Percentiles rank a stretch among this genome's conserved stretches.
Evolutionary conservation across 2,113 vertebrate species (phyloP).

Genomic region (Callipepla squamata): DNA sequence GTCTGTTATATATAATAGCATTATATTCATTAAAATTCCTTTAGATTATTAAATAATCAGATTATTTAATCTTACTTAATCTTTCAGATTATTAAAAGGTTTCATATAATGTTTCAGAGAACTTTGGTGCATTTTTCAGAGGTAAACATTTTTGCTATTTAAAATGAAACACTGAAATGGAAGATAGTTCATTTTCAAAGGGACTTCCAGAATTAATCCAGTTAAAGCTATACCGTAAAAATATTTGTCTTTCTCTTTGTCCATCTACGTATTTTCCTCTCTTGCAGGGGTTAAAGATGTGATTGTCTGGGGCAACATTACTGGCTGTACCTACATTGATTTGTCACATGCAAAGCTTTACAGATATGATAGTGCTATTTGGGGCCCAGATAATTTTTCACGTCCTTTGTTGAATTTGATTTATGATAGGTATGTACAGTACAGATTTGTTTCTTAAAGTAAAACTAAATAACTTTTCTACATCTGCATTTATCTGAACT

Average conservation of each 20-base stretch:
- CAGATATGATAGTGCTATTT: constrained; percentile 80
- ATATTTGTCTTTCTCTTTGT: not conserved
- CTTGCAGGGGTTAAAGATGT: constrained; percentile 85
- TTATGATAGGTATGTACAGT: constrained; percentile 81
- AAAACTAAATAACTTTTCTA: not conserved
- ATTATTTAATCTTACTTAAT: no score
- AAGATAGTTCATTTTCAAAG: not conserved
- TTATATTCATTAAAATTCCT: not conserved
- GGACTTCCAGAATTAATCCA: not conserved
- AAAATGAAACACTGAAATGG: not conserved
- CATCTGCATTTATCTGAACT: not conserved
- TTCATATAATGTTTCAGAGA: not conserved
- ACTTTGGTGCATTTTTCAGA: not conserved
- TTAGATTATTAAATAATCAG: not conserved
- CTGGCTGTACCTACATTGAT: constrained; percentile 85
- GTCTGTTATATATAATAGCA: not conserved
- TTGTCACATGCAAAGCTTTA: constrained; percentile 85
- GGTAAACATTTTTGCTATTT: not conserved
- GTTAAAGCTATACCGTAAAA: not conserved
- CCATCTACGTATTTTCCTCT: constrained; percentile 22
- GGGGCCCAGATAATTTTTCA: constrained; percentile 82
- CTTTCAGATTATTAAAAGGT: not conserved
- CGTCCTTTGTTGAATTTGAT: constrained; percentile 77
- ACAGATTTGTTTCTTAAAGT: not conserved
- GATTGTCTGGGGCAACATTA: constrained; percentile 93